phyloP scores from a whole-genome alignment of 35 echinoderm and acorn worm species.

The Anneissia japonica region DNA sequence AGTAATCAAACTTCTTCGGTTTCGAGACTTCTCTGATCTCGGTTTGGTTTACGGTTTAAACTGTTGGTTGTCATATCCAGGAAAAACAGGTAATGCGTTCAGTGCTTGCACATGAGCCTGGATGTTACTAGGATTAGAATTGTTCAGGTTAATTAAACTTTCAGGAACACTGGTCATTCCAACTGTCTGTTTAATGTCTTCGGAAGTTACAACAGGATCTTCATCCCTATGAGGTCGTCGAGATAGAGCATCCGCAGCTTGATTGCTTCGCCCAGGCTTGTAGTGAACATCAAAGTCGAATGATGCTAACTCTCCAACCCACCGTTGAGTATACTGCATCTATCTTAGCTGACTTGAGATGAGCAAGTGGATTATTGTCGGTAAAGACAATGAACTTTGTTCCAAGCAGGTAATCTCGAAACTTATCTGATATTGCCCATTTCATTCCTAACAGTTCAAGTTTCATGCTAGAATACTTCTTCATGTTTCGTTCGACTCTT shows the following conservation, averaged over 20 bases:
- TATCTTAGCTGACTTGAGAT: conserved; percentile 12
- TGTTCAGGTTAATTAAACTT: neutral
- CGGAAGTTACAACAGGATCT: neutral
- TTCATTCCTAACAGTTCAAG: conserved; percentile 61
- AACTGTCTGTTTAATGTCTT: neutral
- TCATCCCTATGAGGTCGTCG: neutral
- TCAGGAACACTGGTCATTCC: neutral
- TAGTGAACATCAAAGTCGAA: conserved; percentile 36
- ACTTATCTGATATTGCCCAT: conserved; percentile 55
- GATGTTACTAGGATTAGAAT: too few relatives aligned
- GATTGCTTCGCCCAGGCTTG: conserved; percentile 16
- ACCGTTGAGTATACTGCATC: neutral
- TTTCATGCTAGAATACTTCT: conserved; percentile 46
- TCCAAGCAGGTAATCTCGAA: conserved; percentile 51
- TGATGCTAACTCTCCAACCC: neutral
- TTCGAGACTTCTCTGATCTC: neutral
- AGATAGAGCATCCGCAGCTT: conserved; percentile 39
- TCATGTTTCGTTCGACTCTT: conserved; percentile 29
- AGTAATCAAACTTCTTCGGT: neutral
- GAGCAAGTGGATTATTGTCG: conserved; percentile 11
- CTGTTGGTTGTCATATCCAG: neutral
- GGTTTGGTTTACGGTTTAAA: neutral
- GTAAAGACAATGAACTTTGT: conserved; percentile 20
- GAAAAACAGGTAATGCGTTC: neutral
- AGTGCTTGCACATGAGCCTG: neutral